A percentile compares a stretch with the other conserved stretches of the same genome.
phyloP scores from a whole-genome alignment of 1,140 invertebrate species.

The Scaptomyza montana region DNA sequence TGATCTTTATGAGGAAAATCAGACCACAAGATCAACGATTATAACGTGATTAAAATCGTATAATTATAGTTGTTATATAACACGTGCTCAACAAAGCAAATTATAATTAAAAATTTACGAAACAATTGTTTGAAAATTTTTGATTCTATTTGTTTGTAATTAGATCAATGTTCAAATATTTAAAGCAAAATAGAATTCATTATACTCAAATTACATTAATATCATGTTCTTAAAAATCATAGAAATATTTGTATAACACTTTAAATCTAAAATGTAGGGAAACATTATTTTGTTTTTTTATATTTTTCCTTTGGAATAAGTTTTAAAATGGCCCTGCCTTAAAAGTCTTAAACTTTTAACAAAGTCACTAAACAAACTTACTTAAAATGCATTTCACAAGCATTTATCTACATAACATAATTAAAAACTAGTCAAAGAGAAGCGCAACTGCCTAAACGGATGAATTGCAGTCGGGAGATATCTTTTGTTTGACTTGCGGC shows the following conservation, averaged over 20 bases:
- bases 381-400: conserved; percentile 1
- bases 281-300: no score
- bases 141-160: not conserved
- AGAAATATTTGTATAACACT: not conserved
- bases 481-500: conserved; percentile 78
- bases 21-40: conserved; percentile 4
- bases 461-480: conserved; percentile 4
- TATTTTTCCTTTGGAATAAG: no score
- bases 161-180: not conserved
- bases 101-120: not conserved
- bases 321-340: no score
- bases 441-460: not conserved
- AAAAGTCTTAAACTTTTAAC: no score
- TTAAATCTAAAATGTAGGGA: no score
- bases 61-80: conserved; percentile 15
- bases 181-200: no score
- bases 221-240: no score
- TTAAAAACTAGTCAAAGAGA: conserved; percentile 15
- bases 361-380: no score
- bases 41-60: not conserved
- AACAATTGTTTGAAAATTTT: not conserved
- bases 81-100: conserved; percentile 5
- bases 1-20: not conserved
- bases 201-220: no score
- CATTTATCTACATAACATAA: conserved; percentile 4